Conservation (phyloP, 2,888 invertebrate species). For the Aricia artaxerxes region DNA sequence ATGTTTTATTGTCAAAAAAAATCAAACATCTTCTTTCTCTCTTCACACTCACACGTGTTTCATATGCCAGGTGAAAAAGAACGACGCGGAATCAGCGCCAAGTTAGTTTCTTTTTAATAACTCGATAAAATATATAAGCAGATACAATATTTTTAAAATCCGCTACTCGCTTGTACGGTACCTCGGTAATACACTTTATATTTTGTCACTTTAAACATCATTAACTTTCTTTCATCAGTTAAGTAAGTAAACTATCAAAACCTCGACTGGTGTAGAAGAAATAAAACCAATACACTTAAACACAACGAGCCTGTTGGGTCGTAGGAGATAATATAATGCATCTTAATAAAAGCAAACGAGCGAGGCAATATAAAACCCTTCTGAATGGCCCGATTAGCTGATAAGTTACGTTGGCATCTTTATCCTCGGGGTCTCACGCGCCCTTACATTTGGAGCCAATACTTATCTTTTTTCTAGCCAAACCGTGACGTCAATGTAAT, state of each 20-base stretch:
- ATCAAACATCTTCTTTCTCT: no score
- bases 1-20: no score
- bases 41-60: no score
- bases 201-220: background rate
- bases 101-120: no score
- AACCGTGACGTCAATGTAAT: constrained; percentile 64
- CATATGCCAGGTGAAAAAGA: no score
- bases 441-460: constrained; percentile 62
- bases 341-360: constrained; percentile 39
- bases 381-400: constrained; percentile 42
- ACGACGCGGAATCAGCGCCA: no score
- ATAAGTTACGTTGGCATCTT: constrained; percentile 41
- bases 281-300: constrained; percentile 15
- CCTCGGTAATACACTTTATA: no score
- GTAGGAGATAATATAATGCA: constrained; percentile 33
- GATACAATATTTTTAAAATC: no score
- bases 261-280: background rate
- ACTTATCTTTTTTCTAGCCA: constrained; percentile 64
- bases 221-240: background rate
- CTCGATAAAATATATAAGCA: no score
- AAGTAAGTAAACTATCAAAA: background rate
- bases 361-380: constrained; percentile 39
- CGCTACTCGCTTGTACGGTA: no score
- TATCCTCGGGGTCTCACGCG: constrained; percentile 45
- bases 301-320: constrained; percentile 20